Conservation (phyloP, 2,113 vertebrate species). For the Naja naja region DNA sequence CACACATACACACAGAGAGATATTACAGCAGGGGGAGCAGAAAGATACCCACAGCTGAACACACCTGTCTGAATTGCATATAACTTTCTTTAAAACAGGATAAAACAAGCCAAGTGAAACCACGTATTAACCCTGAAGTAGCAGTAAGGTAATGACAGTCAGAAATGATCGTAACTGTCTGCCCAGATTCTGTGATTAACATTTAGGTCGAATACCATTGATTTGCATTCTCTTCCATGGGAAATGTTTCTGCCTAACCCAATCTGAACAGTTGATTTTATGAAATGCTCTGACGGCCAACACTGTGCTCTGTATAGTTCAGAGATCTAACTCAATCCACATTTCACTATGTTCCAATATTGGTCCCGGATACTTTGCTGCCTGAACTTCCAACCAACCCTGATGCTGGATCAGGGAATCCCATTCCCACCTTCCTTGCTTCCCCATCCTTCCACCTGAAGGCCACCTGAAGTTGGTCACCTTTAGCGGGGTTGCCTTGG, state of each 20-base stretch:
- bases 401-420: not conserved
- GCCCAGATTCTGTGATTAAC: not conserved
- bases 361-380: not conserved
- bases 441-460: not conserved
- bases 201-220: not conserved
- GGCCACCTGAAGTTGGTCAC: not conserved
- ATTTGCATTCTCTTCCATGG: not conserved
- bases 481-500: too few species aligned
- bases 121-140: not conserved
- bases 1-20: not conserved
- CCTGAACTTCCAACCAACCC: not conserved
- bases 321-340: not conserved
- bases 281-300: not conserved
- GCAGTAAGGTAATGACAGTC: not conserved
- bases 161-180: not conserved
- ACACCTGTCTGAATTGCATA: not conserved
- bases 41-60: not conserved
- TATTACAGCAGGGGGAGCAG: not conserved
- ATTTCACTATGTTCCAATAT: not conserved
- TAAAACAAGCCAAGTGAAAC: not conserved
- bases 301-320: rapidly evolving
- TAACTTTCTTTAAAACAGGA: not conserved
- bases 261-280: not conserved
- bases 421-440: not conserved
- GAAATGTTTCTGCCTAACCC: not conserved